Conservation (phyloP, 2,888 invertebrate species). For the Dione juno region DNA sequence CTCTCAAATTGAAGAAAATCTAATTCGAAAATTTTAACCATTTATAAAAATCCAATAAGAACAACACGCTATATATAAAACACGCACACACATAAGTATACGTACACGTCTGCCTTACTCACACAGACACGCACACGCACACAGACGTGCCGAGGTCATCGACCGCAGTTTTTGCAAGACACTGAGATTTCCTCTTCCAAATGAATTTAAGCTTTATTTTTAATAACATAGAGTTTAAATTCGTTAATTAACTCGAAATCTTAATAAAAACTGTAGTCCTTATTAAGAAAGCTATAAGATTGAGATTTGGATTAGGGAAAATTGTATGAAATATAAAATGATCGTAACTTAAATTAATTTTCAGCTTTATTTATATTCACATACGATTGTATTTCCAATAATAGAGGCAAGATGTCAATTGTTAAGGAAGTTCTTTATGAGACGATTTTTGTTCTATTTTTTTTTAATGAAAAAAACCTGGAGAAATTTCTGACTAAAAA, state of each 20-base stretch:
- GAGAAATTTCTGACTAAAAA: conserved; percentile 21
- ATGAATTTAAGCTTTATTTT: conserved; percentile 17
- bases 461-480: conserved; percentile 25
- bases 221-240: conserved; percentile 25
- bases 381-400: conserved; percentile 34
- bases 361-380: conserved; percentile 16
- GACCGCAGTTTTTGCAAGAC: conserved; percentile 63
- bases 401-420: conserved; percentile 40
- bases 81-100: conserved; percentile 25
- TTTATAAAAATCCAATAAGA: neutral
- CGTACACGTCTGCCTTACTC: conserved; percentile 42
- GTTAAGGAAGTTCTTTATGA: conserved; percentile 47
- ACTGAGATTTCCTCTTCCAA: conserved; percentile 48
- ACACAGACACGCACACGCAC: conserved; percentile 27
- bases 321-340: neutral
- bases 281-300: neutral
- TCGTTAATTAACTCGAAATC: neutral
- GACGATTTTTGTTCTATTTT: conserved; percentile 36
- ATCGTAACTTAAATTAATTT: conserved; percentile 16
- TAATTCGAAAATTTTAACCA: neutral
- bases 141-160: conserved; percentile 51
- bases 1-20: neutral
- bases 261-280: neutral
- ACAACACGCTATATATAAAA: conserved; percentile 32
- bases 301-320: conserved; percentile 10